Conservation (phyloP, 2,113 vertebrate genomes). For the Callipepla californica region DNA sequence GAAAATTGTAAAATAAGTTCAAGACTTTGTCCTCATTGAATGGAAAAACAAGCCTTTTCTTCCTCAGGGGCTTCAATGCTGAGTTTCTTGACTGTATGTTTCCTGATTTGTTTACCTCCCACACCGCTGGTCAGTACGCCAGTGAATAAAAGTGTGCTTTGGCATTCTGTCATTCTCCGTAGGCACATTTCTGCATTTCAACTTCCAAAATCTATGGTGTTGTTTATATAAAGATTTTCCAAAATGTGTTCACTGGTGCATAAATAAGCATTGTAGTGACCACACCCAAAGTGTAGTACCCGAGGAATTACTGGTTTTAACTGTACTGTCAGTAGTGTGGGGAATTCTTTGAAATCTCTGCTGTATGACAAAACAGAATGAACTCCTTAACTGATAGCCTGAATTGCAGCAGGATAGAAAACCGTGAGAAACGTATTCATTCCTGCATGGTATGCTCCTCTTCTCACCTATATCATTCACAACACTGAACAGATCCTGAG, state of each 20-base stretch:
- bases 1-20: background rate
- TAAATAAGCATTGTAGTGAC: background rate
- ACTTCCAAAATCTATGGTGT: background rate
- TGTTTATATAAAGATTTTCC: background rate
- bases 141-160: background rate
- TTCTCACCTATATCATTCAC: background rate
- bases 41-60: background rate
- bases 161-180: background rate
- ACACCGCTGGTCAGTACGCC: background rate
- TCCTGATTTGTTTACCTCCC: background rate
- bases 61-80: background rate
- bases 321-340: background rate
- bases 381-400: background rate
- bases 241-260: background rate
- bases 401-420: background rate
- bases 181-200: background rate
- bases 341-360: background rate
- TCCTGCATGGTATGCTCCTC: background rate
- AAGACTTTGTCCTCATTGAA: background rate
- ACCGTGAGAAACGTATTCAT: background rate
- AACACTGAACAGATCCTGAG: background rate
- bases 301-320: background rate
- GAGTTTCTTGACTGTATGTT: background rate
- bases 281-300: background rate
- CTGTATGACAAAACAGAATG: background rate